Evolutionary conservation across 2,888 invertebrate genomes (phyloP), one percentile per base, ranked within the genome.

Genomic region (Tenthredo distinguenda): DNA sequence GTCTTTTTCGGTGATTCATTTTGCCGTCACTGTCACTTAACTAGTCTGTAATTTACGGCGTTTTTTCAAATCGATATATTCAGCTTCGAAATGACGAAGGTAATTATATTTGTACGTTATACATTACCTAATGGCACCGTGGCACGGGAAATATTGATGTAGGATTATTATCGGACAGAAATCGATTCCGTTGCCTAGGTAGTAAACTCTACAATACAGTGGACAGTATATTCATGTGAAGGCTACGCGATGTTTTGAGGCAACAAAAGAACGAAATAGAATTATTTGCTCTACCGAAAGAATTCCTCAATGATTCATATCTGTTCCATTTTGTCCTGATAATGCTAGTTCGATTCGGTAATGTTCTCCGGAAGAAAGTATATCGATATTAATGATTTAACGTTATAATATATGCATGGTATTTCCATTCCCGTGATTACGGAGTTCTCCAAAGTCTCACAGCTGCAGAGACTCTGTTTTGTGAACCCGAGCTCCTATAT

Each of bases 161-260:
- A 47, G 83, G 83, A 83, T 83, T 83, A 71, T 71, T 83, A 83
- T 83, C 83, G 83, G 83, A 71, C 68, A 18, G n/a, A 83, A 83
- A 83, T 83, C 83, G 83, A 83, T 83, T 83, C 83, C 68, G 83
- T 83, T 83, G 83, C 83, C 83, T 83, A 68, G 83, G 83, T 68
- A 83, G 65, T 83, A 34, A 68, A 50, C 68, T 31, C 31, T 68
- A 21, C 83, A 83, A 83, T 83, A 83, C 83, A 83, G 83, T 83
- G 83, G 65, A 65, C 68, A 83, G 43, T 68, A 47, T 65, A 31
- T 47, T 65, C 47, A 71, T 34, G 83, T 34, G 26, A 40, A 68
- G 31, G 65, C 47, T 83, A 71, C 68, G 62, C 62, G 62, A 62
- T 58, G 81, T 62, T 81, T 40, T 58, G n/a, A 81, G 62, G 21